Base-by-base conservation (phyloP, 2,113 vertebrate species). In the Charina bottae region DNA sequence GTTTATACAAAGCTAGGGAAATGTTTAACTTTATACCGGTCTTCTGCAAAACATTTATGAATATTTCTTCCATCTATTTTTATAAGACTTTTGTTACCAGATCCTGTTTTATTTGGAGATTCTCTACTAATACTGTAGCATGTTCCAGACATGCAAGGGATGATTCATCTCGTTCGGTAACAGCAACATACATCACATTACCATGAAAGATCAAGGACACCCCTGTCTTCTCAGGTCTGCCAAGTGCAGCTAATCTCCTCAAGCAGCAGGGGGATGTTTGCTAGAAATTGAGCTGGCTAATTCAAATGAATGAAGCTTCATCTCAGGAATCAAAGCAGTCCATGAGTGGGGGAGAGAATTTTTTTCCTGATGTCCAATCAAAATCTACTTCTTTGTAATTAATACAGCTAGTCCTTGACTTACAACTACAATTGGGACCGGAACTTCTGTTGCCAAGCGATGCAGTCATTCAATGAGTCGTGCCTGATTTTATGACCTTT, bases 101-200 rank as follows among this genome's bases (percentile, higher is more conserved):
- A 90, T 78, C 37, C 49, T 59, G 92, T 93, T 92, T 92, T 62
- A 95, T 94, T 60, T 46, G 83, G 89, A 87, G 42, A 78, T 92
- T 91, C 88, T 53, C 0, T 0, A 17, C 0, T 19, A 42, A 85
- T 2, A 0, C 93, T 49, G 93, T 95, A 4, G 9, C 68, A 87
- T 37, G 10, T 86, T 86, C 93, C 94, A 96, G 95, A 93, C 96
- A 96, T 90, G 68, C 59, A 54, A 91, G 93, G 90, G 93, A 84
- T 2, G 93, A 37, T 93, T 96, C 90, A 92, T 93, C 93, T 95
- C 93, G 33, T 92, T 88, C 92, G 1, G 0, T 93, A 91, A 94
- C 85, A 86, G 68, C 90, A 2, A 86, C 91, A 94, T 95, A 0
- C 60, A 96, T 96, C 95, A 96, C 42, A 37, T 86, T 94, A 11